A percentile compares a stretch with the other conserved stretches of the same genome.
phyloP scores from a whole-genome alignment of 2,113 vertebrate species.

The Himantopus leucocephalus region DNA sequence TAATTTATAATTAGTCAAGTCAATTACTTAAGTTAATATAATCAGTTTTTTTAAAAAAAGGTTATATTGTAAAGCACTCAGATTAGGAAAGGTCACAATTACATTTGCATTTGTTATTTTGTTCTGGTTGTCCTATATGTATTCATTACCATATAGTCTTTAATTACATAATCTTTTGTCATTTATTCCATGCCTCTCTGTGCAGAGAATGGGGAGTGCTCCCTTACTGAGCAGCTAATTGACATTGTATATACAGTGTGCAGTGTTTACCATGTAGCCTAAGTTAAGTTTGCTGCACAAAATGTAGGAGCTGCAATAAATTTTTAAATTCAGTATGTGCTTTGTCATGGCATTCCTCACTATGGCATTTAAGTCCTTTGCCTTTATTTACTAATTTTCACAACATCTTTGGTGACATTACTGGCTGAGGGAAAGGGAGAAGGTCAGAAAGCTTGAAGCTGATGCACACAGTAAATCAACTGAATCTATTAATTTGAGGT shows the following conservation, averaged over 20 bases:
- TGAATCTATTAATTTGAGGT: not conserved
- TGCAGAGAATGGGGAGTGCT: not conserved
- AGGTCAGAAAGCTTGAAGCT: not conserved
- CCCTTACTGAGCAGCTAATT: not conserved
- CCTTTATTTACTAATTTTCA: not conserved
- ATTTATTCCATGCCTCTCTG: not conserved
- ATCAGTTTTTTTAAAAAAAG: not conserved
- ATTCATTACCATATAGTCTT: not conserved
- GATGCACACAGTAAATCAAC: not conserved
- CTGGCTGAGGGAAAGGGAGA: not conserved
- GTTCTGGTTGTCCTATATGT: not conserved
- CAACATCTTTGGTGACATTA: not conserved
- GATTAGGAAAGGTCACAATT: not conserved
- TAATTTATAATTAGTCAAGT: not conserved
- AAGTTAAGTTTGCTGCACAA: not conserved
- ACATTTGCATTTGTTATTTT: not conserved
- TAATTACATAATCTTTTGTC: not conserved
- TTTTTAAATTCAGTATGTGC: not conserved
- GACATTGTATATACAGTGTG: fast-evolving
- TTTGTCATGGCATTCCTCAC: not conserved
- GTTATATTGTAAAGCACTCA: not conserved
- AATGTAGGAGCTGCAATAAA: not conserved
- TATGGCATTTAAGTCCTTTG: not conserved
- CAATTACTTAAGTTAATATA: not conserved
- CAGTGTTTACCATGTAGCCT: not conserved